Base-by-base conservation (phyloP, 2,797 vertebrate species). In the Anguilla obscura region DNA sequence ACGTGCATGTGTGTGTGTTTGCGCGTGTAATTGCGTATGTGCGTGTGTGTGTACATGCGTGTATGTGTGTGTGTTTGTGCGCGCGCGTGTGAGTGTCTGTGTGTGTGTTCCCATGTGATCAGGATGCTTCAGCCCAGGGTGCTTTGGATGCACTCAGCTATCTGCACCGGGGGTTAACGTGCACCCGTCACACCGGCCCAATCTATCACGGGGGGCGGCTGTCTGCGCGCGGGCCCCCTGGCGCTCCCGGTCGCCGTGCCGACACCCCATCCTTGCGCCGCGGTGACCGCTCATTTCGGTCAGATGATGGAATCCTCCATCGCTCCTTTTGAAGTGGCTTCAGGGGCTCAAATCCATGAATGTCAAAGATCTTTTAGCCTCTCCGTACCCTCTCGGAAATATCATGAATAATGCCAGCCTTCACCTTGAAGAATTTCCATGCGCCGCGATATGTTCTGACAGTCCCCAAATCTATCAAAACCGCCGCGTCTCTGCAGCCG, bases 311-410 rank as follows among this genome's bases (percentile, higher is more conserved):
- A 95, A 95, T 94, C 95, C 93, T 12, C 92, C 93, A 76, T 8
- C 90, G 90, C 92, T 90, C 88, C 88, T 94, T 95, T 92, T 91
- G 89, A 85, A 93, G 91, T 96, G 95, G 95, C 97, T 96, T 89
- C 91, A 88, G 96, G 40, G 95, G 96, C 90, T 92, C 94, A 95
- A 96, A 97, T 96, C 95, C 93, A 93, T 96, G 96, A 96, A 96
- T 96, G 97, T 96, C 97, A 96, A 91, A 66, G 94, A 96, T 95
- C 95, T 96, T 95, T 97, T 95, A 95, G 93, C 92, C 93, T 95
- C 90, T 94, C 90, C 50, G 50, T 0, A 5, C 93, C 95, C 93
- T 95, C 95, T 95, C 92, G 90, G 93, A 95, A 93, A 91, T 85
- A 87, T 94, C 90, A 92, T 91, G 94, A 94, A 95, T 94, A 95